phyloP scores from a whole-genome alignment of 2,888 invertebrate genomes.

The Cartodere bifasciata region DNA sequence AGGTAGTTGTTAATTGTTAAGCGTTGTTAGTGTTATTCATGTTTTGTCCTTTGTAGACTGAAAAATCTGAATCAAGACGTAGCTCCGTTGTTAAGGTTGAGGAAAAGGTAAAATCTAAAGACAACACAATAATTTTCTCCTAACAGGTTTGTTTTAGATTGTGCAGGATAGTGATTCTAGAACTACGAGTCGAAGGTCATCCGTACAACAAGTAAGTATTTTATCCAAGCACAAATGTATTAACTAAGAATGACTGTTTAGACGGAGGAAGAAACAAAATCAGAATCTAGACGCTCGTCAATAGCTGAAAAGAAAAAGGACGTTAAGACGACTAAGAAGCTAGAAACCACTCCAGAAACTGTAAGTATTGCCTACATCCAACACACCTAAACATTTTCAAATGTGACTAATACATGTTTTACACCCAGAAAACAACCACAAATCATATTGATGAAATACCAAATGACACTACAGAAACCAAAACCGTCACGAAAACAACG shows the following conservation, averaged over 20 bases:
- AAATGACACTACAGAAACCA: conserved; percentile 11
- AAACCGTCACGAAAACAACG: neutral
- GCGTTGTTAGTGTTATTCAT: conserved; percentile 8
- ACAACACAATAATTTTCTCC: conserved; percentile 3
- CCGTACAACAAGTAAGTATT: conserved; percentile 29
- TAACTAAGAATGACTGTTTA: too few relatives aligned
- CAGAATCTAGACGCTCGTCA: conserved; percentile 38
- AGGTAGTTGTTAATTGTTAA: conserved; percentile 22
- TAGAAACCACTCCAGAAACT: conserved; percentile 29
- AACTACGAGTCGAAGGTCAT: conserved; percentile 30
- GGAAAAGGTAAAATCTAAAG: conserved; percentile 25
- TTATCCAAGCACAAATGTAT: too few relatives aligned
- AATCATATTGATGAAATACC: conserved; percentile 37
- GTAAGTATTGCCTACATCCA: conserved; percentile 21
- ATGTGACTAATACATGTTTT: conserved; percentile 6
- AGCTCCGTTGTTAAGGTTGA: conserved; percentile 28
- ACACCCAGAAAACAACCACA: conserved; percentile 24
- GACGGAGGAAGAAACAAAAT: conserved; percentile 35
- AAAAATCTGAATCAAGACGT: conserved; percentile 27
- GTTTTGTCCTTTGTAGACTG: conserved; percentile 23
- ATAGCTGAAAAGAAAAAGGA: conserved; percentile 33
- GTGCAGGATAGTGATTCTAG: conserved; percentile 30
- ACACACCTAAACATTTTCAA: conserved; percentile 7
- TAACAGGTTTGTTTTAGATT: conserved; percentile 20
- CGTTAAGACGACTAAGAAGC: conserved; percentile 25